These are phyloP conservation scores for Muntiacus reevesi DNA, from an alignment of 2,113 vertebrate genomes.

Conservation along the genomic window DNA sequence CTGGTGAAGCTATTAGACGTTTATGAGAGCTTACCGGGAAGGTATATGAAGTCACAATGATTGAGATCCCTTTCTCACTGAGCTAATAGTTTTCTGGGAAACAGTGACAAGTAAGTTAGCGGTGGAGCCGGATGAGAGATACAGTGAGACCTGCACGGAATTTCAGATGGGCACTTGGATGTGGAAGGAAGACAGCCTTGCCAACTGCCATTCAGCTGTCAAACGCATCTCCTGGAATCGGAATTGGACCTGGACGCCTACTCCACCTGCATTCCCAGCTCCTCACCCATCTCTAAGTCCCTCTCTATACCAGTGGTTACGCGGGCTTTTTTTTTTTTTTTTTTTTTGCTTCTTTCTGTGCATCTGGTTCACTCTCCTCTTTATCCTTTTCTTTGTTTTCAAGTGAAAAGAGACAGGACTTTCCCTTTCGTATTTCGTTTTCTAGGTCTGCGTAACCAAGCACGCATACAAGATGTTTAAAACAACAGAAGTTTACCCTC, in stretches of 20 bases:
- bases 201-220: neutral
- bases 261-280: neutral
- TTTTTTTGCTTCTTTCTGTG: neutral
- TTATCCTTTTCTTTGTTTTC: neutral
- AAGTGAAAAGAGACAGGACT: neutral
- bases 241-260: neutral
- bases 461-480: neutral
- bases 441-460: neutral
- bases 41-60: neutral
- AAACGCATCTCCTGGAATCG: neutral
- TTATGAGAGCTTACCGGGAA: neutral
- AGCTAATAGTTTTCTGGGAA: neutral
- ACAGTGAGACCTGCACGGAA: neutral
- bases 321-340: accelerated
- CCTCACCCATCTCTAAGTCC: too few species aligned
- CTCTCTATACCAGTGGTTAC: accelerated
- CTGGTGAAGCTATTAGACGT: too few species aligned
- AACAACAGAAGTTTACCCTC: neutral
- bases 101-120: neutral
- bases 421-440: neutral
- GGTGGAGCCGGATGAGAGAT: neutral
- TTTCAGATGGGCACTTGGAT: neutral
- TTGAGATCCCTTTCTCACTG: neutral
- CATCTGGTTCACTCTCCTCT: neutral
- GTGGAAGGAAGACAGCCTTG: neutral